These are phyloP conservation scores for Chascanopsetta lugubris DNA, from an alignment of 2,113 vertebrate genomes.

Conservation along the genomic window DNA sequence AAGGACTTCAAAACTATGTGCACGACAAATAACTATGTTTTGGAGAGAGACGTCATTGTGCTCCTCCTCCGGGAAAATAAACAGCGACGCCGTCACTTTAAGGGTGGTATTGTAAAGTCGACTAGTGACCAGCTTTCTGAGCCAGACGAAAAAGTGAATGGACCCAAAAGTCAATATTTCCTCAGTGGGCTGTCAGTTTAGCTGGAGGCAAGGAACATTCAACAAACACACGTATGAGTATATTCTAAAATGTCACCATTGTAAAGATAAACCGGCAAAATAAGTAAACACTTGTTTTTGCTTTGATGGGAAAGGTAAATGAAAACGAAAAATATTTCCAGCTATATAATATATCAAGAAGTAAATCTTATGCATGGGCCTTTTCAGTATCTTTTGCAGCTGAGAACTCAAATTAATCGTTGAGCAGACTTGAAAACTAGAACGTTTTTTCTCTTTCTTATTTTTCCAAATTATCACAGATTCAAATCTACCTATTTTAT, in stretches of 20 bases:
- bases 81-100: not conserved
- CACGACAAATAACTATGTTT: not conserved
- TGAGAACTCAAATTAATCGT: too few species aligned
- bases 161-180: conserved; percentile 15
- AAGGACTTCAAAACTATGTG: not conserved
- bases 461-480: too few species aligned
- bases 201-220: conserved; percentile 8
- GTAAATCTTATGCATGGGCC: not conserved
- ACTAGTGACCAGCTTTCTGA: not conserved
- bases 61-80: not conserved
- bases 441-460: too few species aligned
- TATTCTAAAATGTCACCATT: not conserved
- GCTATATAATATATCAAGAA: not conserved
- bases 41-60: not conserved
- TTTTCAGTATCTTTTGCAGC: too few species aligned
- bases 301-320: too few species aligned
- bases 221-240: conserved; percentile 11
- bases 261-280: not conserved
- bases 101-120: not conserved
- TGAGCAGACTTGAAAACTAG: too few species aligned
- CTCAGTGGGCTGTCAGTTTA: conserved; percentile 13
- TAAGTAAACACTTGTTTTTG: not conserved
- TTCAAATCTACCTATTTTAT: too few species aligned
- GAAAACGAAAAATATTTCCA: not conserved
- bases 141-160: not conserved